These are phyloP conservation scores for Poecilia velifera DNA, from an alignment of 2,797 vertebrate species.

Conservation along the genomic window DNA sequence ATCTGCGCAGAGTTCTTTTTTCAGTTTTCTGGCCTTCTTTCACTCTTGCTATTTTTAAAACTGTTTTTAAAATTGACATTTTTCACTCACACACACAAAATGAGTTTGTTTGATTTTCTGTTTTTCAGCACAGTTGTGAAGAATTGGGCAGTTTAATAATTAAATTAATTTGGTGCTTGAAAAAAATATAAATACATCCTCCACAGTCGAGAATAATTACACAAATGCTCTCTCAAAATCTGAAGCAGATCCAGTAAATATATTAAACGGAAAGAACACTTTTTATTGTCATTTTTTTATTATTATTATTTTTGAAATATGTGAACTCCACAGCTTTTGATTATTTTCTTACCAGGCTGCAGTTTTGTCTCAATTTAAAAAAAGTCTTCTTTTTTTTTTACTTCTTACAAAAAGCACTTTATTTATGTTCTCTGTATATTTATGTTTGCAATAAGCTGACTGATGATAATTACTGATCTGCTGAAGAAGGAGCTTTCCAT, in stretches of 20 bases:
- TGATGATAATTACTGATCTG: background rate
- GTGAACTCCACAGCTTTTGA: background rate
- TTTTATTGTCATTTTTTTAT: background rate
- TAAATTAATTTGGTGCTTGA: background rate
- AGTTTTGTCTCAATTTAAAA: conserved; percentile 7
- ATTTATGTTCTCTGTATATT: conserved; percentile 7
- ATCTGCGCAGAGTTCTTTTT: background rate
- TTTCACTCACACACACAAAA: too few relatives aligned
- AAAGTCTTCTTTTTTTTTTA: background rate
- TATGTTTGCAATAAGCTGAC: conserved; percentile 7
- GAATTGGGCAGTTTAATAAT: conserved; percentile 3
- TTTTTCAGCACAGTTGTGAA: background rate
- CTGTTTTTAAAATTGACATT: background rate
- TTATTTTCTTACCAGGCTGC: conserved; percentile 8
- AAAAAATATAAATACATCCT: background rate
- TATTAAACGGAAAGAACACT: background rate
- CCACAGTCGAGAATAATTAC: background rate
- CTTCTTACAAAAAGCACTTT: background rate
- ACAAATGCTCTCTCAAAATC: background rate
- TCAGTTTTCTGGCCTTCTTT: background rate
- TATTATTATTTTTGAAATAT: background rate
- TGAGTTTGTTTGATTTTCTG: background rate
- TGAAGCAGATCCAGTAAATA: background rate
- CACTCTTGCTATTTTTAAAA: background rate
- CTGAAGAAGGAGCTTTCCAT: conserved; percentile 1